Evolutionary conservation across 2,888 invertebrate species (phyloP).

Genomic region (Tanytarsus gracilentus): DNA sequence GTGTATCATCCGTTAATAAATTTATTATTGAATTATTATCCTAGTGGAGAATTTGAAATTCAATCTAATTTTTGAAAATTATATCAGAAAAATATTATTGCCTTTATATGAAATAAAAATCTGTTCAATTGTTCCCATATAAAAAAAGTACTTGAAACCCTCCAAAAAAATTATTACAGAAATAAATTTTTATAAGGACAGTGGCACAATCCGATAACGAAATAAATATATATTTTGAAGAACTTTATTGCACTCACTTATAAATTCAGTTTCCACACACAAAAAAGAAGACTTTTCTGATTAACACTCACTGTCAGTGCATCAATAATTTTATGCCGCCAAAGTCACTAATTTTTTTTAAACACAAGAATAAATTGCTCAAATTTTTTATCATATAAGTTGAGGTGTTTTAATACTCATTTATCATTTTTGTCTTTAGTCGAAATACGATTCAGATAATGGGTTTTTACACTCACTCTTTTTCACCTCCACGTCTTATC

Average conservation of each 20-base stretch:
- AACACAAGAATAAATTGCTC: background rate
- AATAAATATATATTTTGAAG: no score
- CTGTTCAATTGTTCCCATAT: no score
- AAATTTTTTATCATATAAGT: background rate
- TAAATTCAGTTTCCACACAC: background rate
- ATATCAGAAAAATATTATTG: no score
- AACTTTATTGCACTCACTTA: background rate
- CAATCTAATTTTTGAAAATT: no score
- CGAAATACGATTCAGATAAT: background rate
- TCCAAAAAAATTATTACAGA: no score
- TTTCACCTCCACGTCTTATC: slow-evolving; percentile 15
- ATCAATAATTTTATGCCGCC: background rate
- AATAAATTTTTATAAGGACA: no score
- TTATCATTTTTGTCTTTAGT: slow-evolving; percentile 24
- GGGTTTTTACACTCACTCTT: background rate
- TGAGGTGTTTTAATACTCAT: slow-evolving; percentile 18
- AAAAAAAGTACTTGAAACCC: no score
- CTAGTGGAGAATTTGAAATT: no score
- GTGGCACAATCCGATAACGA: no score
- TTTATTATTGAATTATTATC: no score
- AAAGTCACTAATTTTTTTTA: background rate
- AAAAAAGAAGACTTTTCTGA: background rate
- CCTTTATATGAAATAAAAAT: no score
- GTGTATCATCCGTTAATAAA: no score
- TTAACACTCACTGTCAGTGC: background rate